Conservation (phyloP, 2,113 vertebrate genomes). For the Phoxinus phoxinus region DNA sequence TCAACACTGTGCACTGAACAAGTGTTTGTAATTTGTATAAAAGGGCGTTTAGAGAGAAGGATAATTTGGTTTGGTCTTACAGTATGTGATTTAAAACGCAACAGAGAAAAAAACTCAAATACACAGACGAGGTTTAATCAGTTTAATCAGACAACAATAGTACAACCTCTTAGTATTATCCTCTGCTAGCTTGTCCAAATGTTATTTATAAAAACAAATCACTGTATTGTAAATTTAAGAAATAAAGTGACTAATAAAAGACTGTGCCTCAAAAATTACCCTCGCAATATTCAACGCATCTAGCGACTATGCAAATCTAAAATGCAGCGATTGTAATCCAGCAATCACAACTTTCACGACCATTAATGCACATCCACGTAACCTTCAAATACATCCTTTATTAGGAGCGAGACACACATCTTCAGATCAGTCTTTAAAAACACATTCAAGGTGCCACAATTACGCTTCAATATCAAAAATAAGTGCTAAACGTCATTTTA, state of each 20-base stretch:
- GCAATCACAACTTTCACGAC: neutral
- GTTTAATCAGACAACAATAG: neutral
- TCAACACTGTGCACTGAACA: too few species aligned
- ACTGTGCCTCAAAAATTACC: neutral
- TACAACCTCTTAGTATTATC: conserved; percentile 20
- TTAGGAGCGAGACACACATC: neutral
- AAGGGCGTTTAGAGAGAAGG: neutral
- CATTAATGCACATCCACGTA: neutral
- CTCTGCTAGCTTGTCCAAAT: conserved; percentile 17
- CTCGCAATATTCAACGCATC: neutral
- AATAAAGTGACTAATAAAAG: conserved; percentile 16
- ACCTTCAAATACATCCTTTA: neutral
- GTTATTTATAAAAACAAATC: conserved; percentile 24
- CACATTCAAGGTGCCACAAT: conserved; percentile 40
- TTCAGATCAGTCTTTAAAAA: neutral
- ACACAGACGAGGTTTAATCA: conserved; percentile 6
- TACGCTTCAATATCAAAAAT: conserved; percentile 14
- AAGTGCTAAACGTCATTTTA: conserved; percentile 11
- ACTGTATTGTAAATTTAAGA: conserved; percentile 27
- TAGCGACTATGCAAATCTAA: neutral
- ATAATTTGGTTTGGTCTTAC: neutral
- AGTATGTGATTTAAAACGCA: neutral
- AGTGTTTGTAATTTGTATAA: neutral
- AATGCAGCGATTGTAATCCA: conserved; percentile 12
- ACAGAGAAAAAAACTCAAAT: conserved; percentile 6